Base-by-base conservation (phyloP, 2,888 invertebrate species). In the Orthonevra nobilis region DNA sequence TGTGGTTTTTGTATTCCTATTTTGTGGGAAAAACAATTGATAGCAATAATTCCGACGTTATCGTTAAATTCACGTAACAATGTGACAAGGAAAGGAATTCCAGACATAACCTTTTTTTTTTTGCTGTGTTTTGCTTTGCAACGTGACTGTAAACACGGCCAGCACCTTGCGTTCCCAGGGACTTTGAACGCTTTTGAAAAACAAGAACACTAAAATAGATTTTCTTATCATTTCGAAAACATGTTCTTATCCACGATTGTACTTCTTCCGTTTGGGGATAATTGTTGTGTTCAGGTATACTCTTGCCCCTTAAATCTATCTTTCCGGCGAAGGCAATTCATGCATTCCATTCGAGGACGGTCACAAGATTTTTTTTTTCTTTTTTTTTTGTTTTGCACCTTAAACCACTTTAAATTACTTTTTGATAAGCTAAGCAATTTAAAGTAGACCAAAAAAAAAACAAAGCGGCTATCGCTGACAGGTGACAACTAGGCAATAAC, bases 271-370 rank as follows among this genome's bases (percentile, higher is more conserved):
- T n/a, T n/a, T n/a, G n/a, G n/a, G n/a, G n/a, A n/a, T n/a, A n/a
- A n/a, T n/a, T n/a, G n/a, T n/a, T n/a, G n/a, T n/a, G n/a, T n/a
- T n/a, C n/a, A n/a, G n/a, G n/a, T n/a, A n/a, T n/a, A n/a, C n/a
- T n/a, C n/a, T n/a, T n/a, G n/a, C n/a, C n/a, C n/a, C n/a, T n/a
- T n/a, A n/a, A n/a, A n/a, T n/a, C n/a, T n/a, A n/a, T n/a, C n/a
- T n/a, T n/a, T n/a, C n/a, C n/a, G n/a, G n/a, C n/a, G n/a, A n/a
- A n/a, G n/a, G n/a, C n/a, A n/a, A n/a, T n/a, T n/a, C n/a, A n/a
- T 10, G 15, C 61, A 70, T 75, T 75, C 70, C 70, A 75, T 56
- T 48, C 74, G 61, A 54, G 69, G 52, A 61, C 60, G 52, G 54
- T 56, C 52, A 54, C 6, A 34, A 68, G 23, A 52, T 50, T 32